Base-by-base conservation (phyloP, 2,888 invertebrate species). In the Drosophila melanosoma region DNA sequence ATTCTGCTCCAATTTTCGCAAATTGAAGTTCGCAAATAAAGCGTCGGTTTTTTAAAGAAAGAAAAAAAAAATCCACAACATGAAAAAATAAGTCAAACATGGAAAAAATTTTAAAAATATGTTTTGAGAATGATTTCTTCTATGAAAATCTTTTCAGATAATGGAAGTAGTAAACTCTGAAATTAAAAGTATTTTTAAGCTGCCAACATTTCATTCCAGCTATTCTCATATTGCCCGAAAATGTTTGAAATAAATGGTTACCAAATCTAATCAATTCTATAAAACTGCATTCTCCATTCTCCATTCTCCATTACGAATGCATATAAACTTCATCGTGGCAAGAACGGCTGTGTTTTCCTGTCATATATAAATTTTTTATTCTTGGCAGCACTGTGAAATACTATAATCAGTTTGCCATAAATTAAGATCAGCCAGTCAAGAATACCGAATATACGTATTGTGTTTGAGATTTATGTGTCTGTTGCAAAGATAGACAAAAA, bases 391-490 rank as follows among this genome's bases (percentile, higher is more conserved):
- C 59, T 53, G 65, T 58, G 68, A 72, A 74, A 76, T 80, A 56
- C 38, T 38, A 84, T 90, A 90, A 92, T 91, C 91, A 87, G 87
- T 91, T 91, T 87, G 81, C 74, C 89, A 91, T 92, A 92, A 91
- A 92, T 91, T 92, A 79, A 88, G 90, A 90, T 86, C 92, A 86
- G 75, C 70, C 70, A 76, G 71, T 51, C 67, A 67, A 53, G 67
- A 75, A 75, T 68, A 64, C 58, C 36, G 45, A 62, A 38, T 40
- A 62, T 60, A 66, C 60, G 57, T 60, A 73, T 80, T 89, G 83
- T 87, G 56, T 74, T 49, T n/a, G 69, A 86, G 91, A 92, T 91
- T 91, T 91, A 91, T 91, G 82, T 86, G 92, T 91, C 92, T 92
- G 81, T 72, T 61, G 49, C 68, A 69, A n/a, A 33, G 58, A 57